Evolutionary conservation across 2,797 vertebrate species (phyloP).

Genomic region (Acanthornis magna): DNA sequence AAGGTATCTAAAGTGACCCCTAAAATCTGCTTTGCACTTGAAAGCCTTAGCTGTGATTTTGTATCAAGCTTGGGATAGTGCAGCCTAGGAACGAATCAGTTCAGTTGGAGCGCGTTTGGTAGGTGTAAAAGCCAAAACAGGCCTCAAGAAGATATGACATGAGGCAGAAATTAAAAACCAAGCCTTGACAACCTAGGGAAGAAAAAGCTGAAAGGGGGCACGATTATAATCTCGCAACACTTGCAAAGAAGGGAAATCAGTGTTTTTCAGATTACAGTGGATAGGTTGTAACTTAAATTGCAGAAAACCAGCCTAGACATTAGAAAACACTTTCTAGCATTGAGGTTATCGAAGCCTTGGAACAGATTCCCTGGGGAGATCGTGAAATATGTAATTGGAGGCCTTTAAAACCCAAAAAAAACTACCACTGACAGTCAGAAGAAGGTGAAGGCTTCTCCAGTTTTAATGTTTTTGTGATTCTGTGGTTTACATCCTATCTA

Average conservation of each 20-base stretch:
- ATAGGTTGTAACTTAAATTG: neutral
- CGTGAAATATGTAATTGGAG: neutral
- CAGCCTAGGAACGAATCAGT: neutral
- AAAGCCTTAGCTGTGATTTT: neutral
- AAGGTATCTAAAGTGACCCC: neutral
- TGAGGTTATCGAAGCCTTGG: neutral
- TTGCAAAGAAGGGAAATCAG: neutral
- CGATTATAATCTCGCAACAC: rapidly evolving
- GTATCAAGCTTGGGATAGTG: neutral
- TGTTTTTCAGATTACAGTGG: neutral
- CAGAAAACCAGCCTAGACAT: neutral
- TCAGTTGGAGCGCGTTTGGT: neutral
- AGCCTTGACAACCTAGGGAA: neutral
- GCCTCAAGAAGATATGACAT: neutral
- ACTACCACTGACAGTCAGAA: neutral
- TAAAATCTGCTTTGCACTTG: neutral
- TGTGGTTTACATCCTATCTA: neutral
- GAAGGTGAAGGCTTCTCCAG: neutral
- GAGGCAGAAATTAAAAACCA: neutral
- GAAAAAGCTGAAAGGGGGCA: neutral
- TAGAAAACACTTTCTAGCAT: neutral
- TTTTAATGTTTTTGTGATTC: neutral
- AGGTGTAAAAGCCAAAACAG: neutral
- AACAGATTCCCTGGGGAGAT: neutral
- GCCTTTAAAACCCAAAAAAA: neutral